phyloP scores from a whole-genome alignment of 2,113 vertebrate genomes.

The Rhynchopsitta pachyrhyncha region DNA sequence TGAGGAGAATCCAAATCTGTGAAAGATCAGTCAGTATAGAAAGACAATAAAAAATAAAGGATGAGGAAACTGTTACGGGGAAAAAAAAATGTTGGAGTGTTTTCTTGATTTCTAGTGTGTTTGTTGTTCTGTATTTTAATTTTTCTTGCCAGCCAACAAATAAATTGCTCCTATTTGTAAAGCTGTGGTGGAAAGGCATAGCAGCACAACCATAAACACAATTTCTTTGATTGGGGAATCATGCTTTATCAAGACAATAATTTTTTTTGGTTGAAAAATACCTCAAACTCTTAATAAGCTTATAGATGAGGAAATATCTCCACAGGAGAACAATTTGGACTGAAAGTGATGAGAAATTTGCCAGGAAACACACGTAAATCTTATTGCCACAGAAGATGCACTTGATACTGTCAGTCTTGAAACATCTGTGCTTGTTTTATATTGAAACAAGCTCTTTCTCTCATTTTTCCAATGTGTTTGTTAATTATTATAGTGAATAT shows the following conservation, averaged over 20 bases:
- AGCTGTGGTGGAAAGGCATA: neutral
- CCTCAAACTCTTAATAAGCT: neutral
- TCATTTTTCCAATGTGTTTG: neutral
- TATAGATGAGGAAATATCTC: neutral
- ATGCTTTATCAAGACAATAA: neutral
- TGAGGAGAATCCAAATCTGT: neutral
- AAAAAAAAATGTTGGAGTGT: neutral
- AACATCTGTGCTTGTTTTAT: neutral
- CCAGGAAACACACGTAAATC: neutral
- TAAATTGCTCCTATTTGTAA: neutral
- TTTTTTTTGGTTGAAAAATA: neutral
- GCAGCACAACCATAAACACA: neutral
- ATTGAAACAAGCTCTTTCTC: neutral
- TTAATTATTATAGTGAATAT: slow-evolving; percentile 8
- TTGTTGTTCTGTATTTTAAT: neutral
- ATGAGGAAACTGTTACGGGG: neutral
- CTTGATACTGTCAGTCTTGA: neutral
- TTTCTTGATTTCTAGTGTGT: neutral
- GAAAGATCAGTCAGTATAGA: neutral
- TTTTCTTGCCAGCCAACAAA: neutral
- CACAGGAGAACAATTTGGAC: neutral
- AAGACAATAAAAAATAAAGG: neutral
- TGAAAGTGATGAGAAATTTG: neutral
- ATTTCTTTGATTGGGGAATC: neutral
- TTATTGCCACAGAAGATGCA: neutral